Evolutionary conservation across 2,797 vertebrate species (phyloP).

Genomic region (Chloroceryle inda): DNA sequence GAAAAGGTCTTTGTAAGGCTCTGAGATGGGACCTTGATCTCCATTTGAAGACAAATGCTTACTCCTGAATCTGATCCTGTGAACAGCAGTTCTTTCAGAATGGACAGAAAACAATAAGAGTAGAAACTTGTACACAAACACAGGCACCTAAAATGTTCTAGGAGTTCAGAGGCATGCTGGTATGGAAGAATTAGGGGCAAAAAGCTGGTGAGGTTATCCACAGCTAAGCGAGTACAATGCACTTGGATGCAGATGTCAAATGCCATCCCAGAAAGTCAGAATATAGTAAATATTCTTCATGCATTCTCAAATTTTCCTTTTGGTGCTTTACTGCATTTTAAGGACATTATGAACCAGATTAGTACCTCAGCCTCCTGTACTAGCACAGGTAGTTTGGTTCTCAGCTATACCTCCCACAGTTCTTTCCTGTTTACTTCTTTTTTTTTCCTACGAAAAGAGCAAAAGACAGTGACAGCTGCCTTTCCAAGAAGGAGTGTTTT

Average conservation of each 20-base stretch:
- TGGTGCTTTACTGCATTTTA: not conserved
- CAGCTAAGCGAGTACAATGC: rapidly evolving
- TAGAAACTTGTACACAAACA: not conserved
- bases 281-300: not conserved
- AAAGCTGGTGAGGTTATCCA: not conserved
- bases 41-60: not conserved
- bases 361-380: not conserved
- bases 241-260: not conserved
- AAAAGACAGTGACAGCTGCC: not conserved
- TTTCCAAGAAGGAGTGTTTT: not conserved
- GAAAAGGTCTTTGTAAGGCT: not conserved
- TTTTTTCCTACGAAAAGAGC: not conserved
- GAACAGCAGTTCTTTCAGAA: not conserved
- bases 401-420: not conserved
- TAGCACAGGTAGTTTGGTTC: not conserved
- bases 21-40: not conserved
- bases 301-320: not conserved
- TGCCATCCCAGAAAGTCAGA: not conserved
- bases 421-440: not conserved
- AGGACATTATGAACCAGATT: not conserved
- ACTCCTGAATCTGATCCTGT: not conserved
- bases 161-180: not conserved
- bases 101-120: not conserved
- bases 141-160: not conserved
- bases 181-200: not conserved